Percentiles rank a stretch among this genome's conserved stretches.
These are phyloP conservation scores for Platycheirus rosarum DNA, from an alignment of 2,888 invertebrate genomes.

Conservation along the genomic window DNA sequence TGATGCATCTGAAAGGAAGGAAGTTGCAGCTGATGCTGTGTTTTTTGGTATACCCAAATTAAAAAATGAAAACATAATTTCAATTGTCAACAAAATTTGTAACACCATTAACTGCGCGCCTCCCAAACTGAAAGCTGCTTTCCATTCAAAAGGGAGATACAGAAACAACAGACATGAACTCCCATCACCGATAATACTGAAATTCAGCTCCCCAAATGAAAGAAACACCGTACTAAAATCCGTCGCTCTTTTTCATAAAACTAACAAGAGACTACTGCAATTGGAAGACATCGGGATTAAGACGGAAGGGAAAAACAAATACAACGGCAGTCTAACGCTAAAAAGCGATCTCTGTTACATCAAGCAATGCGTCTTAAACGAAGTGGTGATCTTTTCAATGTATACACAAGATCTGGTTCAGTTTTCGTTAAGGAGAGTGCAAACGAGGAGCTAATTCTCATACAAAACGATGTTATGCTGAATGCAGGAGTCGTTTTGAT, in stretches of 20 bases:
- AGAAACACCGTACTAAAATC: too few relatives aligned
- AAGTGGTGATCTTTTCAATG: neutral
- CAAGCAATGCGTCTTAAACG: too few relatives aligned
- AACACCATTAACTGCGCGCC: neutral
- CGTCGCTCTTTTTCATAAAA: too few relatives aligned
- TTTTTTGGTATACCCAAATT: too few relatives aligned
- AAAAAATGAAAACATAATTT: neutral
- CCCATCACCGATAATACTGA: too few relatives aligned
- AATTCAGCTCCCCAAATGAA: too few relatives aligned
- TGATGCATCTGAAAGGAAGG: too few relatives aligned
- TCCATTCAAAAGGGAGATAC: neutral
- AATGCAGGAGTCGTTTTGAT: neutral
- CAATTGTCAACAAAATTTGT: neutral
- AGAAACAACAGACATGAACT: too few relatives aligned
- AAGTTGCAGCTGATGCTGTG: too few relatives aligned
- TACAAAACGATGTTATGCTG: neutral
- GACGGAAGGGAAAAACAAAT: neutral
- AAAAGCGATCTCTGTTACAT: neutral
- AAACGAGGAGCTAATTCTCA: too few relatives aligned
- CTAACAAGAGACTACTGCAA: too few relatives aligned
- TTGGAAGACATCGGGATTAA: neutral
- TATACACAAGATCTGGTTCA: neutral
- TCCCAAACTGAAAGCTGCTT: neutral
- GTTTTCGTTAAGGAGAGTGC: neutral
- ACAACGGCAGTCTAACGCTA: conserved; percentile 3